Base-by-base conservation (phyloP, 2,113 vertebrate species). In the Coryphaenoides rupestris region DNA sequence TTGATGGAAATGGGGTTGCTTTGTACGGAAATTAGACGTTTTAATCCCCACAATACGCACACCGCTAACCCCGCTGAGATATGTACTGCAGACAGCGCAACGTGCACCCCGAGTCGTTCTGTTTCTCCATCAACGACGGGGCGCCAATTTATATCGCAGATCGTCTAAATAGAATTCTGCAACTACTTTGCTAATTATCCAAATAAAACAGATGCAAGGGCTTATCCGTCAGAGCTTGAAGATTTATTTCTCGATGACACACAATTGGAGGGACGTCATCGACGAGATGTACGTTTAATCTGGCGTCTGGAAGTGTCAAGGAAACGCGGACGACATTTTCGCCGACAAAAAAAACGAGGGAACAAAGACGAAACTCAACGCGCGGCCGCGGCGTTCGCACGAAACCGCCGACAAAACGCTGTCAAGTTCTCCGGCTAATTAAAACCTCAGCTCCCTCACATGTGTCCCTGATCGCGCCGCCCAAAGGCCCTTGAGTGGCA, bases 341-440 rank as follows among this genome's bases (percentile, higher is more conserved):
- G 26, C 24, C 14, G 0, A 65, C 22, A n/a, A 46, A 66, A 66
- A 23, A 67, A n/a, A 49, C 49, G 49, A 63, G 24, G 16, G 58
- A 28, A 49, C 19, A 55, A 17, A 40, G 55, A 40, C 40, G 59
- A 55, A 69, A 81, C 57, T 45, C 47, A 69, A 69, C 62, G 60
- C 40, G 71, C 54, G 52, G n/a, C n/a, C n/a, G n/a, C 52, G 54
- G 17, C 1, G 23, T 45, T 21, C 56, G 69, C 72, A 68, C 70
- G 80, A 83, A 50, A 86, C 75, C 67, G 55, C 73, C 63, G 84
- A 78, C 73, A 40, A 84, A 76, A 82, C 66, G 74, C 87, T 86
- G 84, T 84, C 87, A 87, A 73, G 74, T 79, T 80, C 65, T 9
- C 81, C 68, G 77, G 74, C 83, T 90, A 88, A 89, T 90, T 90